Evolutionary conservation across 2,888 invertebrate genomes (phyloP), one percentile per base, ranked within the genome.

Genomic region (Acronicta leporina): DNA sequence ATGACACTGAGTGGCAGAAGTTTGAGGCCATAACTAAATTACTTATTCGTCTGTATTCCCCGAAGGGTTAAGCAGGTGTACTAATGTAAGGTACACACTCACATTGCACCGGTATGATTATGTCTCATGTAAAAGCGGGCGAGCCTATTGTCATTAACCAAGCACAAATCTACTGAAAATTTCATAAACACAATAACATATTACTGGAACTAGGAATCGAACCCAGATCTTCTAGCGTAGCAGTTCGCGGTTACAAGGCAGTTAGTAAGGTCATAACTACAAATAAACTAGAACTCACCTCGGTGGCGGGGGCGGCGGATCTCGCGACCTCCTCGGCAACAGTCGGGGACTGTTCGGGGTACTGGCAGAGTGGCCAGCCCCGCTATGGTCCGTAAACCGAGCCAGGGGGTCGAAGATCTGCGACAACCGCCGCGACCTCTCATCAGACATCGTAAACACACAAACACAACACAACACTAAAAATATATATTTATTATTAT

Each of bases 341-440:
- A 97, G 91, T 64, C 97, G 95, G 25, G 97, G 97, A 83, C 97
- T 97, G 81, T 96, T 97, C 49, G 97, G 96, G 30, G 96, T 97
- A 65, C 96, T 96, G 46, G 89, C 89, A 57, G 94, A 94, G 50
- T 91, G 92, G 8, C 93, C 92, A 79, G 95, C 91, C 77, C 95
- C 92, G 77, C 96, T 95, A 77, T 96, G 93, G 87, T 97, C 96
- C 89, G 96, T 96, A 70, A 97, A 94, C 88, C 97, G 95, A 70
- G 97, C 95, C 83, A 97, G 95, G 76, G 97, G 97, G 92, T 97
- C 97, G 88, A 97, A 97, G 81, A 97, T 96, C 95, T 97, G 97
- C 89, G 97, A 97, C 89, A 97, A 92, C 85, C 97, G 96, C 84
- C 97, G 95, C 88, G 96, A 95, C 85, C 96, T 95, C 89, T 96